Evolutionary conservation across 2,888 invertebrate species (phyloP), one percentile per base, ranked within the genome.

Genomic region (Scaptomyza reducta): DNA sequence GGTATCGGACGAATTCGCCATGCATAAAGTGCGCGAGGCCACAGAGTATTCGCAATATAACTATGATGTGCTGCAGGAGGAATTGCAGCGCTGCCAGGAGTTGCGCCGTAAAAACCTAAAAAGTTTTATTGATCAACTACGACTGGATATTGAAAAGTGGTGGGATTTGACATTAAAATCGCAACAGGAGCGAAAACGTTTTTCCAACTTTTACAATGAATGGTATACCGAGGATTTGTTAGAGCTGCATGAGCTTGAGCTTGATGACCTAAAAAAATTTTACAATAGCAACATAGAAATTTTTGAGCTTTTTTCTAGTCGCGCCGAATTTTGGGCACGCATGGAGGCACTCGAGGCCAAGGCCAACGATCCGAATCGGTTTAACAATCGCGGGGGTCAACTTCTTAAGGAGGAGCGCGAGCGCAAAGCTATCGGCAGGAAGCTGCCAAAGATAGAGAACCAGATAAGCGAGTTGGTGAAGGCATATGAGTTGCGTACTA

Each of bases 351-450:
- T 97, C 49, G 96, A 97, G 74, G 94, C 94, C 18, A 94, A 95
- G 54, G 95, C 96, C 0, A 93, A 94, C n/a, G 96, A 96, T 83
- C 96, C 96, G 0, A 95, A 95, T 73, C 94, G 98, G 0, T 97
- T 95, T 89, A 95, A 96, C 79, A 97, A 98, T 91, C 94, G 98
- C 38, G 97, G 98, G 0, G 97, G 98, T 0, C 95, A 96, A 74
- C 92, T 98, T 6, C 92, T 98, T 1, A 94, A 94, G 54, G 33
- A 33, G 13, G 33, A 33, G 33, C 33, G 33, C 33, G 33, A 33
- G 33, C 33, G 33, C 33, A 33, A 98, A 98, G 93, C 94, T 9
- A 93, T 97, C 10, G 93, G 94, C 35, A 95, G 92, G 70, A 93
- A 95, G 92, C 91, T 97, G 51, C 96, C 96, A 0, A 95, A 95